Conservation (phyloP, 2,888 invertebrate species). For the Notocelia uddmanniana region DNA sequence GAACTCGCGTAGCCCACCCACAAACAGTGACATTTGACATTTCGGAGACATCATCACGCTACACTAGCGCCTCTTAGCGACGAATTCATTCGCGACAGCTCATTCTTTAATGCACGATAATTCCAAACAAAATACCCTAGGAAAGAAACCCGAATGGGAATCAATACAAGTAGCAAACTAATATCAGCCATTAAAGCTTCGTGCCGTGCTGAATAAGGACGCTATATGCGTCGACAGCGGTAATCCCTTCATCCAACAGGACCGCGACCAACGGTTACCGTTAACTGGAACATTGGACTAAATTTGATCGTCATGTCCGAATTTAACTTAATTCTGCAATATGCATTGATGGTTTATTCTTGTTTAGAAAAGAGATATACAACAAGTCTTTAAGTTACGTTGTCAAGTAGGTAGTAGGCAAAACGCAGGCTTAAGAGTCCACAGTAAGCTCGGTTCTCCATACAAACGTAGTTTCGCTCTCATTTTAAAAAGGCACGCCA, state of each 20-base stretch:
- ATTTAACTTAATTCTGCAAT: conserved; percentile 10
- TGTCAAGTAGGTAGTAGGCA: too few species aligned
- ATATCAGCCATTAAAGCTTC: conserved; percentile 1
- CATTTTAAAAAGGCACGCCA: too few species aligned
- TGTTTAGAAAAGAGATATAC: not conserved
- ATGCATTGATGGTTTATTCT: not conserved
- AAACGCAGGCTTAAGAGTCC: too few species aligned
- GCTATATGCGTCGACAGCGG: conserved; percentile 16
- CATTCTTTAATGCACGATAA: too few species aligned
- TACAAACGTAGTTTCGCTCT: too few species aligned
- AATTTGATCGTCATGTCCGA: conserved; percentile 20
- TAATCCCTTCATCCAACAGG: conserved; percentile 34
- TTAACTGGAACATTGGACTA: conserved; percentile 30
- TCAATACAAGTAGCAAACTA: not conserved
- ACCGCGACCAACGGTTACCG: conserved; percentile 15
- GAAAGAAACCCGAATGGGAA: not conserved
- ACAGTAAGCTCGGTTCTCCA: too few species aligned
- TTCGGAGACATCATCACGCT: too few species aligned
- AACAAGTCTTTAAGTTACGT: not conserved
- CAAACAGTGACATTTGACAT: too few species aligned
- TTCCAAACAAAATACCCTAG: too few species aligned
- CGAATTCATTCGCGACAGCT: too few species aligned
- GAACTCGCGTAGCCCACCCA: too few species aligned
- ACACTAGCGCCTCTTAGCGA: too few species aligned
- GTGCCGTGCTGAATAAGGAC: conserved; percentile 22